These are phyloP conservation scores for Arctopsyche grandis DNA, from an alignment of 1,140 invertebrate species.

Conservation along the genomic window DNA sequence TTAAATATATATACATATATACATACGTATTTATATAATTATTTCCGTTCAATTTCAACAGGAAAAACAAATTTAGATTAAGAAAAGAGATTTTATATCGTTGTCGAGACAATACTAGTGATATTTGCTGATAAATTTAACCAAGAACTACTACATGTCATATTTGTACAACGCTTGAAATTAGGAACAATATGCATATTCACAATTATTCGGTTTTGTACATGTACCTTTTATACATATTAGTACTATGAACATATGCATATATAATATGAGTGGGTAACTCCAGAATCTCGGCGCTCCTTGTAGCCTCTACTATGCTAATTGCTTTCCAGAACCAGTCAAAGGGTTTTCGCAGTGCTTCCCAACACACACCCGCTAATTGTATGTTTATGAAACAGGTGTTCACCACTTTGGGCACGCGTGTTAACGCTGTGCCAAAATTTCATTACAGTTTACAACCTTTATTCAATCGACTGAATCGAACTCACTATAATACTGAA, in stretches of 20 bases:
- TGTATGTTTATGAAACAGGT: slow-evolving; percentile 27
- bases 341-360: not conserved
- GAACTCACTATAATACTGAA: too few species aligned
- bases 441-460: not conserved
- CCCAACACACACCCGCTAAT: slow-evolving; percentile 5
- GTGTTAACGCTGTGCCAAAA: not conserved
- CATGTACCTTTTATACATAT: not conserved
- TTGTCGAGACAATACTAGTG: too few species aligned
- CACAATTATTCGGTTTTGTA: too few species aligned
- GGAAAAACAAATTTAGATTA: too few species aligned
- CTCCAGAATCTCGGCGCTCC: not conserved
- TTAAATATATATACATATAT: not conserved
- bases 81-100: too few species aligned
- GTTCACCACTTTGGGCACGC: not conserved
- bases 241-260: not conserved
- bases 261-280: not conserved
- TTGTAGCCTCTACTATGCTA: not conserved
- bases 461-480: too few species aligned
- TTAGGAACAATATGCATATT: too few species aligned
- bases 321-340: slow-evolving; percentile 17
- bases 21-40: not conserved
- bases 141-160: too few species aligned
- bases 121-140: not conserved
- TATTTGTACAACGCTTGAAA: too few species aligned
- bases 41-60: not conserved